Conservation (phyloP, 2,888 invertebrate genomes). For the Caenorhabditis japonica region DNA sequence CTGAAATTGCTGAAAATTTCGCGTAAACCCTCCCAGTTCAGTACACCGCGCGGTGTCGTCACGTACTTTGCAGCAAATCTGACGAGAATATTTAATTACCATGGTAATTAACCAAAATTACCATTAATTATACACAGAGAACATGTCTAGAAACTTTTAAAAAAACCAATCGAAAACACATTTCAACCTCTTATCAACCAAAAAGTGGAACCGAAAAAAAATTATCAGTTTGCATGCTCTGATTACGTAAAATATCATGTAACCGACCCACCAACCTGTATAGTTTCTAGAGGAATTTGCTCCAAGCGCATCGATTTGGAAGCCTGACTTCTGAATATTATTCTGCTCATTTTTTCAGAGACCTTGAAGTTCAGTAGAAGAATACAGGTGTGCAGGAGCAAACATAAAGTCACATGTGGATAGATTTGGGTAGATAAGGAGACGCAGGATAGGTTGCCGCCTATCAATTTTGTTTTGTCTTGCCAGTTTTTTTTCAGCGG, state of each 20-base stretch:
- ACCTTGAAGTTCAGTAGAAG: background rate
- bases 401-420: background rate
- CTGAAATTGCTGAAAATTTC: background rate
- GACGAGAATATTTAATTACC: too few relatives aligned
- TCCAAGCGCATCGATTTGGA: slow-evolving; percentile 14
- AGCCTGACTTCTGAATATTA: slow-evolving; percentile 41
- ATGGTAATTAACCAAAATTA: too few relatives aligned
- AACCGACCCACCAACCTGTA: background rate
- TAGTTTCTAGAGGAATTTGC: slow-evolving; percentile 30
- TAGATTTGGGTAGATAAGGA: too few relatives aligned
- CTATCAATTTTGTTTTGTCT: slow-evolving; percentile 33
- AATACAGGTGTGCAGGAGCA: background rate
- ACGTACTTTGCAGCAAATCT: slow-evolving; percentile 15
- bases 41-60: slow-evolving; percentile 8
- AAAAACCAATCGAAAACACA: slow-evolving; percentile 4
- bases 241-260: background rate
- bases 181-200: too few relatives aligned
- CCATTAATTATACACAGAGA: background rate
- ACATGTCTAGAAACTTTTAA: background rate
- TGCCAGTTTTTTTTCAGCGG: slow-evolving; percentile 7
- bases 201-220: too few relatives aligned
- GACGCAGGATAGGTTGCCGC: slow-evolving; percentile 7
- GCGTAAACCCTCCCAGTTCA: slow-evolving; percentile 26
- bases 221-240: slow-evolving; percentile 1
- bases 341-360: slow-evolving; percentile 28